Evolutionary conservation across 2,113 vertebrate species (phyloP), one percentile per base, ranked within the genome.

Genomic region (Paracanthobrama guichenoti): DNA sequence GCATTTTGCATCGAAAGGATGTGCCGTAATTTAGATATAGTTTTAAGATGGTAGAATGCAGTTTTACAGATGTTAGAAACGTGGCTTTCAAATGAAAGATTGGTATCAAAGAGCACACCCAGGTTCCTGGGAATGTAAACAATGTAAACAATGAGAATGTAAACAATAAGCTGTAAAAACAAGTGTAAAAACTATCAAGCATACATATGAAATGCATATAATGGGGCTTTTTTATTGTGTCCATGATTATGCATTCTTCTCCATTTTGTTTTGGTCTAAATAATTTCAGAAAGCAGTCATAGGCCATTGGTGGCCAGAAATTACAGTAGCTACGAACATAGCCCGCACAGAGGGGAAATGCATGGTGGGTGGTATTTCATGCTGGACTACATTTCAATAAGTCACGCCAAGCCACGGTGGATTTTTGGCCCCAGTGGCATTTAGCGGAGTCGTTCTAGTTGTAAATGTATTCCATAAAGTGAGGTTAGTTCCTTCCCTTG

Each of bases 361-460:
- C 83, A 44, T 77, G 73, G 64, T 79, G 85, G 86, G 83, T 87
- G 88, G 88, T 72, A 84, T 88, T 89, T 86, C 84, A 87, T 82
- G 83, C 79, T 83, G 85, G 83, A 74, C 75, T 87, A 87, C 74
- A 48, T 83, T 84, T 72, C 72, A 74, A 75, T 85, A 86, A 85
- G 78, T 86, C 81, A 89, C 64, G 86, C 86, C 77, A 86, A 86
- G 84, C 60, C 42, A 57, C 13, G 0, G 74, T 79, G 82, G 79
- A 84, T 82, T 86, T 55, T 82, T 67, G 57, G 39, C 75, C 82
- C 39, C 59, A 20, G 74, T 88, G 87, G 78, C 87, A 86, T 88
- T 88, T 86, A 84, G 53, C n/a, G 3, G 69, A 85, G 60, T 81
- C 35, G 48, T 57, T 79, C 14, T 62, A 82, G 72, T 84, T 86